Base-by-base conservation (phyloP, 2,113 vertebrate species). In the Dendrocopos noguchii region DNA sequence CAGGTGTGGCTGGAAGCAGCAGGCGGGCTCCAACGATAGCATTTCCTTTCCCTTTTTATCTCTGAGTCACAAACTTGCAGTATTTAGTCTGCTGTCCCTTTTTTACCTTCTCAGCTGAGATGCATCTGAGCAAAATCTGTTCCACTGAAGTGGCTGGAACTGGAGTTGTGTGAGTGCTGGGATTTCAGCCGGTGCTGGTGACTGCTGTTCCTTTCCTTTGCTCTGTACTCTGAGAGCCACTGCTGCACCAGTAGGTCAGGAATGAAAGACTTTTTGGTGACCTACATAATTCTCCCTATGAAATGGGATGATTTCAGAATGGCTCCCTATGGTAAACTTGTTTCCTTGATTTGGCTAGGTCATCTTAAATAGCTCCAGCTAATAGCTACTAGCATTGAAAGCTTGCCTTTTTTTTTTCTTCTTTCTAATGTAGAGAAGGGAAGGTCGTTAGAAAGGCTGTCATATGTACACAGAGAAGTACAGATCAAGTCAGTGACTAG, bases 1-100 rank as follows among this genome's bases (percentile, higher is more conserved):
- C 80, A 96, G 95, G 90, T 84, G 92, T 59, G 88, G 84, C 84
- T 6, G 55, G 67, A 78, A 91, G 84, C 84, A 81, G 85, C 61
- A 12, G 34, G 53, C 83, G 31, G 80, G 53, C 77, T 77, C 85
- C 1, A 3, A 19, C 7, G 42, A 11, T 3, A 74, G 34, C 55
- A 24, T 63, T 75, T 42, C 50, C 0, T 74, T 67, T 90, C 53
- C 61, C 55, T 65, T 78, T 72, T 28, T 46, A 33, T 64, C 70
- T 63, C 76, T 20, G 80, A 76, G 80, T 72, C 83, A 42, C 80
- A 39, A n/a, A 76, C 77, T 47, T 20, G 70, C 50, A 25, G 67
- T 31, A n/a, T 50, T 81, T 50, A 65, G 83, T 21, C 85, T 46
- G 60, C 73, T 80, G 65, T 31, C 57, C 73, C 31, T 22, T 47